Base-by-base conservation (phyloP, 1,140 invertebrate genomes). In the Oppia nitens region DNA sequence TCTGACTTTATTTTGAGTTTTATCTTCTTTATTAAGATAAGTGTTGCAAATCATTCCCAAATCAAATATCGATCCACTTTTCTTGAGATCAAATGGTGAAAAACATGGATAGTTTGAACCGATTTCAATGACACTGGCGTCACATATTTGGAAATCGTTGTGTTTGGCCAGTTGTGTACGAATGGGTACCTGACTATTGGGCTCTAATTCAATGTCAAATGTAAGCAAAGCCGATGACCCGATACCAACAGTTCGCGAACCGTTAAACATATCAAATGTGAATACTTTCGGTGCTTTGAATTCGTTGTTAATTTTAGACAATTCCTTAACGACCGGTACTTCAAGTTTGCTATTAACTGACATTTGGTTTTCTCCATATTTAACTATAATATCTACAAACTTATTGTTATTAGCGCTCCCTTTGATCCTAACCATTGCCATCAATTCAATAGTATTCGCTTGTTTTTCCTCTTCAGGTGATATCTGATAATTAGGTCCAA, bases 81-180 rank as follows among this genome's bases (percentile, higher is more conserved):
- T 58, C 0, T 60, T 56, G n/a, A 51, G 32, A 1, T 28, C 45
- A 3, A 17, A 32, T 0, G 64, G 61, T 3, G 63, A 61, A 49
- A 63, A 66, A 45, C 65, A 66, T 0, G 65, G 65, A 50, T 66
- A 66, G 47, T 66, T 66, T 29, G 47, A 58, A 11, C 65, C 65
- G n/a, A 61, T 32, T 20, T 62, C 58, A 47, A 60, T 60, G 12
- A 66, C 55, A 3, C 62, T 62, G 1, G 62, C 64, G 17, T 57
- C 48, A 32, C 65, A 66, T 45, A 66, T 62, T 48, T 65, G 53
- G 12, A n/a, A 40, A 20, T 47, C 54, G 23, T 62, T 64, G 17
- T 28, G 11, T 32, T 55, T 62, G 3, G 47, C 59, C 2, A 65
- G 45, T 27, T 59, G 26, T 3, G 63, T 55, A 0, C 59, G 50